These are phyloP conservation scores for Drymodes brunneopygia DNA, from an alignment of 2,113 vertebrate genomes.

Conservation along the genomic window DNA sequence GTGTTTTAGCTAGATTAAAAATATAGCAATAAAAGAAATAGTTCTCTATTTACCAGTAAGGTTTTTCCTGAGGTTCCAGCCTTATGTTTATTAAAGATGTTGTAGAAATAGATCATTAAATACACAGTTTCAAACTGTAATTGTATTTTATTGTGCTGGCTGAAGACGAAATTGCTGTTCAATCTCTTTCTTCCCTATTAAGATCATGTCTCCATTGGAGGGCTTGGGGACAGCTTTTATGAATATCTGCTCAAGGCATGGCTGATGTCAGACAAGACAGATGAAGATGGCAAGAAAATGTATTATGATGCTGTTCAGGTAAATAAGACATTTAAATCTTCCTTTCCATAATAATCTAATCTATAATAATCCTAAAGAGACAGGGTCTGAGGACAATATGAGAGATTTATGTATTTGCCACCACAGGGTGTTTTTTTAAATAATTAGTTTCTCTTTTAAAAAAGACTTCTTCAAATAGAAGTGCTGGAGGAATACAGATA, in stretches of 20 bases:
- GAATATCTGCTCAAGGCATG: slow-evolving; percentile 98
- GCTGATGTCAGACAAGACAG: slow-evolving; percentile 95
- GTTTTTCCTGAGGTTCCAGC: background rate
- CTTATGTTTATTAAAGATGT: background rate
- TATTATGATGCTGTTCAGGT: slow-evolving; percentile 97
- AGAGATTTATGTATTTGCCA: background rate
- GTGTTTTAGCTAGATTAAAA: background rate
- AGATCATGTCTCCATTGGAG: slow-evolving; percentile 97
- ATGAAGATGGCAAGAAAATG: slow-evolving; percentile 92
- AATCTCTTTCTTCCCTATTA: slow-evolving; percentile 52
- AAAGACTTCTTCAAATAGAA: background rate
- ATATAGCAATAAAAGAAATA: background rate
- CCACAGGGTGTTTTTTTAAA: background rate
- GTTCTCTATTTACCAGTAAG: background rate
- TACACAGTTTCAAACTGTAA: background rate
- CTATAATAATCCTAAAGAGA: slow-evolving; percentile 14
- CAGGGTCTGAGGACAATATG: background rate
- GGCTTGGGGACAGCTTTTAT: slow-evolving; percentile 97
- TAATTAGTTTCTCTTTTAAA: background rate
- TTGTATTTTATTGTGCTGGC: slow-evolving; percentile 26
- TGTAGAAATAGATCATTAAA: background rate
- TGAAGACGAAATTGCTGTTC: slow-evolving; percentile 45
- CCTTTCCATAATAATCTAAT: slow-evolving; percentile 29
- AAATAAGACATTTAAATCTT: slow-evolving; percentile 63
- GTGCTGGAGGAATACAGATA: background rate